Base-by-base conservation (phyloP, 1,140 invertebrate genomes). In the Eumeta japonica region DNA sequence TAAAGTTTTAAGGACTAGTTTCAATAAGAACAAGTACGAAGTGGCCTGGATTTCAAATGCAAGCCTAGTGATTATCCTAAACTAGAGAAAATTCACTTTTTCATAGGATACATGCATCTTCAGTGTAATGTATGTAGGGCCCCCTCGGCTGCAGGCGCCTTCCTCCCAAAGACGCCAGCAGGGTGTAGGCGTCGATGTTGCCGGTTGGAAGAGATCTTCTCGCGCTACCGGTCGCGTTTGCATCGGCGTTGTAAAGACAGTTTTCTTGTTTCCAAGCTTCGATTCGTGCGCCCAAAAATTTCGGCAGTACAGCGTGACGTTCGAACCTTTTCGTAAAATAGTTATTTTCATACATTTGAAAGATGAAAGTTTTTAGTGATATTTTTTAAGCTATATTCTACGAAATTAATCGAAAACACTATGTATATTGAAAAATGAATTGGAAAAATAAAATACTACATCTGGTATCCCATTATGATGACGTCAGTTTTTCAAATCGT, bases 201-300 rank as follows among this genome's bases (percentile, higher is more conserved):
- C 79, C 71, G 2, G 75, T 76, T 37, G 81, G 81, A 2, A 84
- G 62, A 41, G 79, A 88, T 77, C 92, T 82, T 55, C 93, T 78
- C 0, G 90, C 88, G 13, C 88, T 91, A 3, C 92, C 91, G 10
- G 81, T 79, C 63, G 92, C 90, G n/a, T 80, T 75, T 0, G 81
- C 71, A 73, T 95, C 92, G 17, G 87, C 80, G 73, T 96, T 96
- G 68, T 91, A 97, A 72, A 92, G 83, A 13, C 92, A 94, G 39
- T 88, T 86, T 11, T 79, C 78, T 5, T 83, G 49, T 16, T 84
- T 83, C 74, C 91, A 96, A 53, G 94, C 92, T 44, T 94, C 89
- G 2, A 90, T 83, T 37, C 88, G 83, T 51, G 86, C 81, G 36
- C 85, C 82, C 24, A 96, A 61, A 29, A 95, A 77, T 75, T 95